Conservation (phyloP, 2,888 invertebrate genomes). For the Drosophila quinaria region DNA sequence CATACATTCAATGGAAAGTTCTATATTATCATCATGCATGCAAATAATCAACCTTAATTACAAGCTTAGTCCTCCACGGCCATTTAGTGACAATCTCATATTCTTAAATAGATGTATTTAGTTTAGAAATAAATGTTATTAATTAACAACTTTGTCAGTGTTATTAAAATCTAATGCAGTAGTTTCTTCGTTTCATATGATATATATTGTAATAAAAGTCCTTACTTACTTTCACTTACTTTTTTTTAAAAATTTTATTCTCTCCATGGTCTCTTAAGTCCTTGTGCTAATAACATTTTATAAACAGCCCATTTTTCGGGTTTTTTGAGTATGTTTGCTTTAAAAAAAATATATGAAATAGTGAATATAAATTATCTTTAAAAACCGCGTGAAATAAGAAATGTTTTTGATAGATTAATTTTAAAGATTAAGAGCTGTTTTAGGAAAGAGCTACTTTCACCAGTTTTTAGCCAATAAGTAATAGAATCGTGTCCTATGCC, state of each 20-base stretch:
- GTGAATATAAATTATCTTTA: neutral
- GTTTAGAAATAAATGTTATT: neutral
- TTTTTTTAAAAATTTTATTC: too few species aligned
- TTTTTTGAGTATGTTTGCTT: too few species aligned
- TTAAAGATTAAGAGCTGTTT: neutral
- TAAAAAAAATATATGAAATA: neutral
- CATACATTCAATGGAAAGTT: conserved; percentile 4
- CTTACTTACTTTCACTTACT: too few species aligned
- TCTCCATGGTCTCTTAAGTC: neutral
- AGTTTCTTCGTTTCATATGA: too few species aligned
- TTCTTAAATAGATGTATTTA: neutral
- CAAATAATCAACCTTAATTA: conserved; percentile 38
- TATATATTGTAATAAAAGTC: too few species aligned
- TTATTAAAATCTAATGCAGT: too few species aligned
- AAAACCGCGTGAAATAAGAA: neutral
- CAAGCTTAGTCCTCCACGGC: conserved; percentile 34
- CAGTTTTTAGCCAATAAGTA: neutral
- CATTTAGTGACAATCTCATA: conserved; percentile 14
- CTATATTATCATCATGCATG: conserved; percentile 16
- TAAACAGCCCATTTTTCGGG: too few species aligned
- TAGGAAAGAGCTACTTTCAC: neutral
- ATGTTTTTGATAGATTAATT: too few species aligned
- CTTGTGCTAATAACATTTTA: neutral
- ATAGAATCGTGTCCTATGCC: neutral
- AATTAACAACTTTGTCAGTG: neutral